These are phyloP conservation scores for Dexiosoma caninum DNA, from an alignment of 2,888 invertebrate species.

Conservation along the genomic window DNA sequence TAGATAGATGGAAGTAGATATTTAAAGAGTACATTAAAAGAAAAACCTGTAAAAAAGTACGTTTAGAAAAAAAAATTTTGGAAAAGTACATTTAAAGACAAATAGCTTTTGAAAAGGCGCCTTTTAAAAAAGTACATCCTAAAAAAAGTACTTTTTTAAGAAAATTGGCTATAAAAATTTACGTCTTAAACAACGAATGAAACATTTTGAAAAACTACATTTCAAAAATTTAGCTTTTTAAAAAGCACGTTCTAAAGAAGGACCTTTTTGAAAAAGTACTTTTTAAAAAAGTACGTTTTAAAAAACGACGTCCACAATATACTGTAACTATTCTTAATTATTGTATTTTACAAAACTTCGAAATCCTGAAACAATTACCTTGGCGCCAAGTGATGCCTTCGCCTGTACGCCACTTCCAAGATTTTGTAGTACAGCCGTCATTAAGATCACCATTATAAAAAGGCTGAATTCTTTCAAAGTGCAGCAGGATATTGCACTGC, in stretches of 20 bases:
- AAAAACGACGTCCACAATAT: background rate
- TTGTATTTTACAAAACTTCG: background rate
- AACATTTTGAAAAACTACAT: background rate
- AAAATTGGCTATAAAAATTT: background rate
- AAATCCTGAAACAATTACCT: slow-evolving; percentile 10
- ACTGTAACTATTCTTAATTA: background rate
- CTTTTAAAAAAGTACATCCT: background rate
- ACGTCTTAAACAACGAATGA: background rate
- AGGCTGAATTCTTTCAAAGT: background rate
- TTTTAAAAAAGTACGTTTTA: background rate
- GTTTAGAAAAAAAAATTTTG: too few relatives aligned
- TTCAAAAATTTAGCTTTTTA: background rate
- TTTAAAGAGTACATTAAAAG: too few relatives aligned
- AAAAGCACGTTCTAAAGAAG: background rate
- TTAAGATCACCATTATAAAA: background rate
- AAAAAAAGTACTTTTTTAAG: background rate
- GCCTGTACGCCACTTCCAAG: background rate
- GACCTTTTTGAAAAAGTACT: background rate
- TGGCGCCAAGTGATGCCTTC: background rate
- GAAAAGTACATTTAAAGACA: too few relatives aligned
- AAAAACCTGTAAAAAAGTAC: background rate
- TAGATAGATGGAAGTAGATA: too few relatives aligned
- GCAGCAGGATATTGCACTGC: background rate
- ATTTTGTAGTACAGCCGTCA: background rate
- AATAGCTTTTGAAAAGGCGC: background rate